Evolutionary conservation across 2,888 invertebrate species (phyloP).

Genomic region (Agrochola lychnidis): DNA sequence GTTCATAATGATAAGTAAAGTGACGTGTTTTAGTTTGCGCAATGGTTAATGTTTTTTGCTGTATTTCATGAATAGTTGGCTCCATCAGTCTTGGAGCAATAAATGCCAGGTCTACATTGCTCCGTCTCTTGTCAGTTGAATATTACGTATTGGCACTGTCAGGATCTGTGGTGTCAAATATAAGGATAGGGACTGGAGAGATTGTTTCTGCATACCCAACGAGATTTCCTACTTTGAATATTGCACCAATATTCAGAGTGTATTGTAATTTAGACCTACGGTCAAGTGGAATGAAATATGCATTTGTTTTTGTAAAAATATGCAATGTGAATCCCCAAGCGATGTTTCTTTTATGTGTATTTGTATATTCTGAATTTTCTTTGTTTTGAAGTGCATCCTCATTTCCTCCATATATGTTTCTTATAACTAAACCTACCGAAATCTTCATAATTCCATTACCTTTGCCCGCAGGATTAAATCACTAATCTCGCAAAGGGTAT

Average conservation of each 20-base stretch:
- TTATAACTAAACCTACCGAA: slow-evolving; percentile 22
- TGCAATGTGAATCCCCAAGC: slow-evolving; percentile 5
- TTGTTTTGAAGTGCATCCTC: slow-evolving; percentile 23
- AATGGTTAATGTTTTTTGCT: no score
- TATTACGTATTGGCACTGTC: slow-evolving; percentile 6
- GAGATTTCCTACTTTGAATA: slow-evolving; percentile 23
- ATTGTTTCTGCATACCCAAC: slow-evolving; percentile 31
- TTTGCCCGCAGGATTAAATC: slow-evolving; percentile 62
- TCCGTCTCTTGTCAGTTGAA: slow-evolving; percentile 16
- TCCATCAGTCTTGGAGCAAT: slow-evolving; percentile 1
- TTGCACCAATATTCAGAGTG: neutral
- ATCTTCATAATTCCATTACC: slow-evolving; percentile 54
- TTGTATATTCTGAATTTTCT: slow-evolving; percentile 10
- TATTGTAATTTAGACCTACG: slow-evolving; percentile 20
- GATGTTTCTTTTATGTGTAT: slow-evolving; percentile 12
- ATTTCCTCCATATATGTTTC: slow-evolving; percentile 5
- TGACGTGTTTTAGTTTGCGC: no score
- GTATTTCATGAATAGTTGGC: no score
- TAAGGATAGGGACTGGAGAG: neutral
- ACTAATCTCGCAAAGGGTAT: slow-evolving; percentile 65
- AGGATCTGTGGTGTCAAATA: slow-evolving; percentile 25
- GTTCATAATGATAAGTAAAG: no score
- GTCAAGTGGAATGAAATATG: slow-evolving; percentile 20
- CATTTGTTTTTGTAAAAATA: slow-evolving; percentile 29
- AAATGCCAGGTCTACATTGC: neutral